Base-by-base conservation (phyloP, 2,113 vertebrate species). In the Nerophis lumbriciformis region DNA sequence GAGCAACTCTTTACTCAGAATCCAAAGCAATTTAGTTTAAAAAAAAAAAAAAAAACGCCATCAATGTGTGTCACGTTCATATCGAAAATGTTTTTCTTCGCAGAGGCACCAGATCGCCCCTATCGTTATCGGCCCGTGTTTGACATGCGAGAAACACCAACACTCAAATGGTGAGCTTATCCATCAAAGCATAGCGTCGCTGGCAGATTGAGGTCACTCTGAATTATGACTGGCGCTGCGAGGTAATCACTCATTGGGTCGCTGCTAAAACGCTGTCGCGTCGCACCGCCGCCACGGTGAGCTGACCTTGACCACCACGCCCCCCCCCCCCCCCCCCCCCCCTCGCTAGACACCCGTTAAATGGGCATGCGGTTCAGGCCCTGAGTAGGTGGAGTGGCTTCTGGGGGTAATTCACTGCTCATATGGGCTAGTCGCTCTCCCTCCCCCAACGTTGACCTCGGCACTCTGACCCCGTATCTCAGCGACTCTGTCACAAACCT, bases 151-250 rank as follows among this genome's bases (percentile, higher is more conserved):
- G 75, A 61, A 28, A 79, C 75, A n/a, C 53, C 53, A 74, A 79
- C 85, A 83, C 78, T 78, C 73, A 75, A 85, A 87, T 82, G 71
- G 80, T 66, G 76, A 83, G 84, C 79, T 73, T 73, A 89, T 90
- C 88, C 87, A 89, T 91, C 89, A 90, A 78, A 63, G 71, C 66
- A 62, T 48, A 65, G 83, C 50, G 67, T 57, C 52, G 70, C 69
- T 89, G 90, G 86, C 90, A 91, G 82, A 91, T 91, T 89, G 88
- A 91, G 90, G 90, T 92, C 90, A 90, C 28, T 53, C 80, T 91
- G 90, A 92, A 90, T 92, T 91, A 91, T 91, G 88, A 87, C 77
- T 85, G 69, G 73, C 77, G 86, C 89, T 81, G 63, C 9, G 74
- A 84, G 86, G 88, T 88, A 83, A 91, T 90, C 90, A 87, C 80